phyloP scores from a whole-genome alignment of 2,888 invertebrate species.

The Diplazon laetatorius region DNA sequence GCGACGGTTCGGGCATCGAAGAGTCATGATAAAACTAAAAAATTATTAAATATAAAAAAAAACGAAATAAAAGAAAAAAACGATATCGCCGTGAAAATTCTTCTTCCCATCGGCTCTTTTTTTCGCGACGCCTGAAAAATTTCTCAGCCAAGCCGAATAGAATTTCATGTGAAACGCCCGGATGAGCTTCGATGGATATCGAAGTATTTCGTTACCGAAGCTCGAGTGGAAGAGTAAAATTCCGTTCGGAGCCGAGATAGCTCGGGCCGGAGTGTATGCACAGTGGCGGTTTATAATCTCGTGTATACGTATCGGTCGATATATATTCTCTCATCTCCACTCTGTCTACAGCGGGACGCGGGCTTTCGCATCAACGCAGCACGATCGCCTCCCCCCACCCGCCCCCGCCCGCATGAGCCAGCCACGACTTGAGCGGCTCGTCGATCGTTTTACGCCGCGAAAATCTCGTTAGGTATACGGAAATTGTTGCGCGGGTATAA shows the following conservation, averaged over 20 bases:
- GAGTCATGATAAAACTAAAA: too few species aligned
- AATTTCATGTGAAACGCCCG: slow-evolving; percentile 3
- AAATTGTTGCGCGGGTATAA: slow-evolving; percentile 63
- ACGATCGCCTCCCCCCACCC: slow-evolving; percentile 31
- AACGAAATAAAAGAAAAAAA: too few species aligned
- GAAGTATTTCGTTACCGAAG: slow-evolving; percentile 43
- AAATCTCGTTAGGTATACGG: slow-evolving; percentile 64
- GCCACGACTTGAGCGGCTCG: slow-evolving; percentile 32
- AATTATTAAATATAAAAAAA: too few species aligned
- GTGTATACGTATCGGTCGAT: slow-evolving; percentile 28
- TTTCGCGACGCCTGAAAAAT: not conserved
- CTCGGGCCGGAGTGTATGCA: slow-evolving; percentile 9
- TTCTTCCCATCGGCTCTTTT: not conserved
- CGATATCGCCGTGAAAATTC: not conserved
- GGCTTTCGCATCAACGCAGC: slow-evolving; percentile 16
- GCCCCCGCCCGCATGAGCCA: too few species aligned
- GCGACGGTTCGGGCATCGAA: too few species aligned
- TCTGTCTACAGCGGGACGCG: slow-evolving; percentile 25
- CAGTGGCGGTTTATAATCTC: slow-evolving; percentile 8
- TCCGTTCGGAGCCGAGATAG: slow-evolving; percentile 28
- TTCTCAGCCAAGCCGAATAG: not conserved
- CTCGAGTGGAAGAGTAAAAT: slow-evolving; percentile 24
- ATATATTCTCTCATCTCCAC: slow-evolving; percentile 51
- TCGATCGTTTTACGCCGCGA: slow-evolving; percentile 61
- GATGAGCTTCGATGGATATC: slow-evolving; percentile 2